Conservation (phyloP, 2,797 vertebrate genomes). For the Sternotherus odoratus region DNA sequence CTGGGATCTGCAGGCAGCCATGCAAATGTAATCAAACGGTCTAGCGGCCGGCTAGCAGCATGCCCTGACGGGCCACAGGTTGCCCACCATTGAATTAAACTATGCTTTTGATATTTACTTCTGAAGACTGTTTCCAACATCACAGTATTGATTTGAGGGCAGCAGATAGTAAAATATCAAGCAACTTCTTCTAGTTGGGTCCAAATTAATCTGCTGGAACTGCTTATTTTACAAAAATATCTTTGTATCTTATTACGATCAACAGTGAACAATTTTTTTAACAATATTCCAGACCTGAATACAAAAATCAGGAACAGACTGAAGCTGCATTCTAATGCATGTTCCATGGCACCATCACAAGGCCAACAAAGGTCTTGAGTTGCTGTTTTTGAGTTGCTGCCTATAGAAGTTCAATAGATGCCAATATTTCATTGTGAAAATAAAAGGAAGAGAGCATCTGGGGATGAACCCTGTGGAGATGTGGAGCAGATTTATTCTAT, state of each 20-base stretch:
- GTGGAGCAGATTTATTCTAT: neutral
- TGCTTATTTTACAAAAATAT: neutral
- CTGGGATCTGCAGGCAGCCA: too few species aligned
- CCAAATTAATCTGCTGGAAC: neutral
- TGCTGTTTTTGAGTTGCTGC: neutral
- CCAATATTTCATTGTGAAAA: neutral
- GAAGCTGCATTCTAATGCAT: neutral
- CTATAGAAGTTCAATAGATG: neutral
- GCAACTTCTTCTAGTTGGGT: neutral
- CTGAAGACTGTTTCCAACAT: neutral
- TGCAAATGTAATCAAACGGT: too few species aligned
- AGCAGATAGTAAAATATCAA: accelerated
- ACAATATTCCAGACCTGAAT: neutral
- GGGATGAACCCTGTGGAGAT: neutral
- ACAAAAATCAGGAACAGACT: neutral
- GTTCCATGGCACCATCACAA: neutral
- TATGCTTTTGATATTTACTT: neutral
- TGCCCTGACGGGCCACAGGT: too few species aligned
- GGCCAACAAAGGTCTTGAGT: neutral
- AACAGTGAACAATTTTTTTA: neutral
- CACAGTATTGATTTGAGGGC: neutral
- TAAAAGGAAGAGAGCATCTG: neutral
- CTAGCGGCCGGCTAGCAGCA: too few species aligned
- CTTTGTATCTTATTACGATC: neutral
- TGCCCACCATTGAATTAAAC: neutral